Evolutionary conservation across 2,888 invertebrate genomes (phyloP).

Genomic region (Argyresthia goedartella): DNA sequence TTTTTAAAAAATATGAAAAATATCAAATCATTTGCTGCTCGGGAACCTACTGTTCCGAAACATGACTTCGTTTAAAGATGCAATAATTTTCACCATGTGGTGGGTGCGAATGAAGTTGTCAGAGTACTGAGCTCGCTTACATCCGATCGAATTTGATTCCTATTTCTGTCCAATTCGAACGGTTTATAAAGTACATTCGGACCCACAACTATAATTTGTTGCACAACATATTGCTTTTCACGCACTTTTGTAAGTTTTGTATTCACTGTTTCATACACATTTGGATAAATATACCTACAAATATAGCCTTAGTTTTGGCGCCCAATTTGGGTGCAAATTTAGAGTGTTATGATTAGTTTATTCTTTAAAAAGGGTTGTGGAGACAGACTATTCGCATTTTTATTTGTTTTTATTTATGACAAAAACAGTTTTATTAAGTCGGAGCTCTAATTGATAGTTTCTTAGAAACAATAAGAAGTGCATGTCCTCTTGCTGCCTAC

Average conservation of each 20-base stretch:
- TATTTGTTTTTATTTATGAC: constrained; percentile 13
- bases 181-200: too few relatives aligned
- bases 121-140: too few relatives aligned
- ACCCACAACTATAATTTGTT: too few relatives aligned
- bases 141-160: too few relatives aligned
- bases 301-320: constrained; percentile 17
- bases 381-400: constrained; percentile 36
- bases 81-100: too few relatives aligned
- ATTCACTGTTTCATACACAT: constrained; percentile 17
- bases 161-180: too few relatives aligned
- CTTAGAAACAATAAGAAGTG: constrained; percentile 10
- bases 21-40: too few relatives aligned
- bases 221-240: constrained; percentile 19
- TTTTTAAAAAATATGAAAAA: too few relatives aligned
- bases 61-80: too few relatives aligned
- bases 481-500: constrained; percentile 1
- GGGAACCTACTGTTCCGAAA: too few relatives aligned
- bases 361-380: constrained; percentile 55
- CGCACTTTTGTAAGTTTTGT: constrained; percentile 22
- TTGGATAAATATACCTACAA: constrained; percentile 15
- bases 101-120: too few relatives aligned
- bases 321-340: constrained; percentile 9
- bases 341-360: background rate
- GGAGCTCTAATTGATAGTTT: constrained; percentile 36
- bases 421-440: background rate